phyloP scores from a whole-genome alignment of 2,797 vertebrate species.

The Synaphobranchus kaupii region DNA sequence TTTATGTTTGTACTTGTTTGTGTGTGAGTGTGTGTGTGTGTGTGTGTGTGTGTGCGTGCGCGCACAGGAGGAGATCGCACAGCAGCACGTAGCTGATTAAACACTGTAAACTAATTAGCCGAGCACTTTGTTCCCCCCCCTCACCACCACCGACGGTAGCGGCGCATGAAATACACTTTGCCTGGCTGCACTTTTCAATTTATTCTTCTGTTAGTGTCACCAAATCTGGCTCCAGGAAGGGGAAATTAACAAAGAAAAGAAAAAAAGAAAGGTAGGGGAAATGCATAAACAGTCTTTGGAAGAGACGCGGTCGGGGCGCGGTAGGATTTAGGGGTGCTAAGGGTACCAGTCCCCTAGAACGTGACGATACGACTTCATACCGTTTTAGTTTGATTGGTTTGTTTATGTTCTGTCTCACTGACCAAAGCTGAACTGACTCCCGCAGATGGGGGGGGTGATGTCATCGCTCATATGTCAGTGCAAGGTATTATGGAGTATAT shows the following conservation, averaged over 20 bases:
- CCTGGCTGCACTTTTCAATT: constrained; percentile 81
- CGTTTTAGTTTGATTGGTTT: neutral
- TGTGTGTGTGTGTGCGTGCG: neutral
- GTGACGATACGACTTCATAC: neutral
- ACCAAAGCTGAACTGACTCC: too few species aligned
- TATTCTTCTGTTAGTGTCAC: constrained; percentile 77
- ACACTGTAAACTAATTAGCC: constrained; percentile 83
- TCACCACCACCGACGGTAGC: constrained; percentile 58
- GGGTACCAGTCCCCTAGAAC: neutral
- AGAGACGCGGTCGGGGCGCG: constrained; percentile 33
- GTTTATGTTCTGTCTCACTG: neutral
- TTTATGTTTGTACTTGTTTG: too few species aligned
- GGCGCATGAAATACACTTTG: constrained; percentile 76
- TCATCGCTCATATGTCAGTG: neutral
- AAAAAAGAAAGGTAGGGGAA: constrained; percentile 31
- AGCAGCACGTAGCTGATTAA: constrained; percentile 77
- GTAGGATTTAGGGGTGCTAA: neutral
- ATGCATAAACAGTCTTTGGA: constrained; percentile 56
- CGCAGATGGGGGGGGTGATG: neutral
- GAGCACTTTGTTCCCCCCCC: constrained; percentile 67
- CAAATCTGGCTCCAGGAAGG: constrained; percentile 48
- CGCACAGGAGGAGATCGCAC: constrained; percentile 77
- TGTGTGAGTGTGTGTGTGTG: neutral
- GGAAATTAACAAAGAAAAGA: constrained; percentile 47
- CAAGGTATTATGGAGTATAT: neutral